A percentile compares a stretch with the other conserved stretches of the same genome.
Evolutionary conservation across 2,888 invertebrate genomes (phyloP).

Genomic region (Oxystoma pomonae): DNA sequence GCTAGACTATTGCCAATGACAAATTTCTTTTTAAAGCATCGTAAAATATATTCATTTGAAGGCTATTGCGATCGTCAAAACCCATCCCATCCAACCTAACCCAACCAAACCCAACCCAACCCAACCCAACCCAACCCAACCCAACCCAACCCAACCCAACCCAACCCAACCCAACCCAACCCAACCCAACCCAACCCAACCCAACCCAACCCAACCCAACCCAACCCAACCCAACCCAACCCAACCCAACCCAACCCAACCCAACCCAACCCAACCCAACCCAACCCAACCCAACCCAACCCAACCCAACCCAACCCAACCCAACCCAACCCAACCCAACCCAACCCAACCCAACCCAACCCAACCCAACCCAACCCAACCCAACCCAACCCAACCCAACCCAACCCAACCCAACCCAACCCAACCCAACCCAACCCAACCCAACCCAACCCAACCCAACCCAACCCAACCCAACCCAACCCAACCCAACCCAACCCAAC

Average conservation of each 20-base stretch:
- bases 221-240: constrained; percentile 17
- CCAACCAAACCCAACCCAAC: too few relatives aligned
- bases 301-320: constrained; percentile 23
- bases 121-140: constrained; percentile 1
- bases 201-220: constrained; percentile 16
- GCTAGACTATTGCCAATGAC: too few relatives aligned
- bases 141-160: constrained; percentile 1
- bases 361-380: constrained; percentile 26
- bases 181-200: constrained; percentile 1
- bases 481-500: constrained; percentile 25
- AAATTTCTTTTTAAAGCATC: too few relatives aligned
- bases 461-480: constrained; percentile 26
- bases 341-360: constrained; percentile 25
- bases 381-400: constrained; percentile 25
- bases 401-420: constrained; percentile 26
- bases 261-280: constrained; percentile 13
- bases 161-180: constrained; percentile 1
- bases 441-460: constrained; percentile 28
- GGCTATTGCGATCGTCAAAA: too few relatives aligned
- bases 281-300: constrained; percentile 14
- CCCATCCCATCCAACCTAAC: too few relatives aligned
- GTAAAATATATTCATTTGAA: too few relatives aligned
- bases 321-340: constrained; percentile 24
- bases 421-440: constrained; percentile 27
- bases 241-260: constrained; percentile 18